phyloP scores from a whole-genome alignment of 92 coral and sea anemone genomes.

The Epizoanthus stellaris region DNA sequence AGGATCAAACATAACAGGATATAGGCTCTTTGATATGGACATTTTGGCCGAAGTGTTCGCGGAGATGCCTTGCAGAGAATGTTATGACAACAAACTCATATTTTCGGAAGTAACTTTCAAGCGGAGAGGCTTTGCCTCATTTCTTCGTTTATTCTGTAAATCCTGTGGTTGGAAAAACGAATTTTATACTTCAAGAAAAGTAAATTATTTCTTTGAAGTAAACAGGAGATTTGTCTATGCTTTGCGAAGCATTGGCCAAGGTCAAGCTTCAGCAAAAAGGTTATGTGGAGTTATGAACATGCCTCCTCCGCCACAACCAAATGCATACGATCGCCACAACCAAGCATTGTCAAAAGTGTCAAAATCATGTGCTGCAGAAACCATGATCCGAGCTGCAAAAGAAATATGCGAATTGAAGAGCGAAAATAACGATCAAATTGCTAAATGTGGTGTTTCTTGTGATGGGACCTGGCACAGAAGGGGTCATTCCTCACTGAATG shows the following conservation, averaged over 20 bases:
- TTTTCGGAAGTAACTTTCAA: background rate
- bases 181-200: constrained; percentile 24
- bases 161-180: constrained; percentile 42
- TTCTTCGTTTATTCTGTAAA: constrained; percentile 22
- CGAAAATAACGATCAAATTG: no score
- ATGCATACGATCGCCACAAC: constrained; percentile 42
- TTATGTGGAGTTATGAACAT: constrained; percentile 54
- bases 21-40: constrained; percentile 12
- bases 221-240: constrained; percentile 58
- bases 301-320: constrained; percentile 53
- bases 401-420: no score
- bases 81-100: background rate
- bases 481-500: constrained; percentile 23
- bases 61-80: constrained; percentile 15
- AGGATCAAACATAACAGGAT: constrained; percentile 3
- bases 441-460: background rate
- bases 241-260: constrained; percentile 34
- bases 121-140: background rate
- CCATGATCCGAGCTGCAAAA: constrained; percentile 2
- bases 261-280: constrained; percentile 34
- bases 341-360: constrained; percentile 51
- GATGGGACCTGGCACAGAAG: no score
- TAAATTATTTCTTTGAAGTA: constrained; percentile 27
- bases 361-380: constrained; percentile 35
- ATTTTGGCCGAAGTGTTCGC: constrained; percentile 35